These are phyloP conservation scores for Dryobotodes eremita DNA, from an alignment of 2,888 invertebrate genomes.

Conservation along the genomic window DNA sequence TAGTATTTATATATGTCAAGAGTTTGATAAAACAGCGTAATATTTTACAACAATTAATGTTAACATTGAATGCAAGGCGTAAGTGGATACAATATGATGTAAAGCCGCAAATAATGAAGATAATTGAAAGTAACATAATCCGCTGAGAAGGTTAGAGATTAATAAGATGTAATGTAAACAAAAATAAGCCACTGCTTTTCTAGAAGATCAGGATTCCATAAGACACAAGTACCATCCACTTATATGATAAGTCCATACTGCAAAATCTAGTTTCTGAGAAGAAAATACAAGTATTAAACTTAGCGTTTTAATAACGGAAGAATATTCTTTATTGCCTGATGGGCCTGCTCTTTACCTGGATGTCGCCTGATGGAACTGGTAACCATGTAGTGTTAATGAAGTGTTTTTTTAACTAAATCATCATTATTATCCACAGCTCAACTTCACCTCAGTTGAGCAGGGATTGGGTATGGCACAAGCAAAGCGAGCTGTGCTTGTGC, in stretches of 20 bases:
- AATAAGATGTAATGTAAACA: not conserved
- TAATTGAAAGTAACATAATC: not conserved
- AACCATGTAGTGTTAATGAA: conserved; percentile 15
- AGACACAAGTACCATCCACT: conserved; percentile 1
- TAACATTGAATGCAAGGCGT: conserved; percentile 61
- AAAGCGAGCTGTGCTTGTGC: no score
- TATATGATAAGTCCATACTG: conserved; percentile 7
- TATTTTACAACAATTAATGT: conserved; percentile 51
- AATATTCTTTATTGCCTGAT: conserved; percentile 15
- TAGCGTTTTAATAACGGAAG: conserved; percentile 14
- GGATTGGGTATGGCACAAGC: no score
- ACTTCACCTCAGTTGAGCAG: no score
- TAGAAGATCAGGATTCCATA: conserved; percentile 8
- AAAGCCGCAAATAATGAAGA: not conserved
- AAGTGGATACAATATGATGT: conserved; percentile 25
- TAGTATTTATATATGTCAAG: conserved; percentile 53
- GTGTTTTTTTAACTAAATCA: not conserved
- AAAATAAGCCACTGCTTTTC: not conserved
- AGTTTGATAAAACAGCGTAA: conserved; percentile 50
- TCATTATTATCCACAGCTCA: not conserved
- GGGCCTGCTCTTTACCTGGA: not conserved
- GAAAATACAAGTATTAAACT: not conserved
- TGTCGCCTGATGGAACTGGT: not conserved
- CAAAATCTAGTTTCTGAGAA: conserved; percentile 13
- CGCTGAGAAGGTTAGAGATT: no score